Evolutionary conservation across 2,113 vertebrate species (phyloP).

Genomic region (Numida meleagris): DNA sequence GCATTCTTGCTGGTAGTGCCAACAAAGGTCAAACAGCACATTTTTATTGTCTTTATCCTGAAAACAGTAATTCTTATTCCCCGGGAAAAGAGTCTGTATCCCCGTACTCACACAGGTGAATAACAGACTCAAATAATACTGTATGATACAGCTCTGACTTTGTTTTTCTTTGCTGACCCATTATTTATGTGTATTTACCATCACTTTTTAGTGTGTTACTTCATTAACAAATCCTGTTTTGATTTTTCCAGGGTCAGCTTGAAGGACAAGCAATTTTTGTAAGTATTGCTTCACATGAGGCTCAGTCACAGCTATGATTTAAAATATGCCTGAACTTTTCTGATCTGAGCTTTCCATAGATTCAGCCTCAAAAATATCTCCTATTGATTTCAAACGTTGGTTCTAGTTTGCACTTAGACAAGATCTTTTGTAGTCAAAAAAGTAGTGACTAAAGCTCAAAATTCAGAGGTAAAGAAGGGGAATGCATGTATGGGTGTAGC

Average conservation of each 20-base stretch:
- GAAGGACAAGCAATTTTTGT: conserved; percentile 87
- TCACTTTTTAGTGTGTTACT: background rate
- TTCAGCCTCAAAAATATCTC: background rate
- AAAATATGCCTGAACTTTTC: background rate
- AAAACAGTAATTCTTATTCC: background rate
- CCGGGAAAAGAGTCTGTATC: background rate
- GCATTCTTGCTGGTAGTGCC: background rate
- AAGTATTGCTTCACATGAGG: conserved; percentile 72
- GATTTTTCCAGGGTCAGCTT: conserved; percentile 77
- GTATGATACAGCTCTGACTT: background rate
- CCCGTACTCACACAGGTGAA: background rate
- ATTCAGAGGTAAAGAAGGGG: background rate
- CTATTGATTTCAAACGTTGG: background rate
- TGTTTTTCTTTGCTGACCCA: background rate
- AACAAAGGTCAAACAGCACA: background rate
- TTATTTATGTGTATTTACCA: background rate
- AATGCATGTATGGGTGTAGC: fast-evolving
- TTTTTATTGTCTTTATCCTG: background rate
- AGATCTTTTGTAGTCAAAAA: background rate
- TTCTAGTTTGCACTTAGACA: background rate
- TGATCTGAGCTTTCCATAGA: background rate
- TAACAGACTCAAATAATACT: background rate
- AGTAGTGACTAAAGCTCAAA: background rate
- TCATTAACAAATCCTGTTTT: conserved; percentile 25
- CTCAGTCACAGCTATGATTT: background rate